These are phyloP conservation scores for Adrianichthys oophorus DNA, from an alignment of 2,797 vertebrate species.

Conservation along the genomic window DNA sequence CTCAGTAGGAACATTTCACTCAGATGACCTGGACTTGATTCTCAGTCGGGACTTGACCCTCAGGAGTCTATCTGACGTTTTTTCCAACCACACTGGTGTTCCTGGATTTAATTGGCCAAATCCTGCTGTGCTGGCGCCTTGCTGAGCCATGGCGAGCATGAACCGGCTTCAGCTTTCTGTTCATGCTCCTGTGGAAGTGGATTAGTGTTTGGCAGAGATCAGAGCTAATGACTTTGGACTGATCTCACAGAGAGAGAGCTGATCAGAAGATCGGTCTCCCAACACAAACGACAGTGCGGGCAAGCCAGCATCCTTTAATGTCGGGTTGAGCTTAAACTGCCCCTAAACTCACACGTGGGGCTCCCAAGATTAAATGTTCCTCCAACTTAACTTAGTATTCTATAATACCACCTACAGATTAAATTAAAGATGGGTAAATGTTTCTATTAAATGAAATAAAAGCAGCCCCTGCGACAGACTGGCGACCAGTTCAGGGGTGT, in stretches of 20 bases:
- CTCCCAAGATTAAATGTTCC: not conserved
- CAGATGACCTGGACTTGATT: not conserved
- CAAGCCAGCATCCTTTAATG: constrained; percentile 16
- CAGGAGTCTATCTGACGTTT: not conserved
- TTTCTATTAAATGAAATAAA: not conserved
- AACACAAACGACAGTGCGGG: constrained; percentile 24
- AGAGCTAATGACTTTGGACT: constrained; percentile 37
- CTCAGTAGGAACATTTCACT: not conserved
- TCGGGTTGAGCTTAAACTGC: constrained; percentile 1
- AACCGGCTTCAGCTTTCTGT: constrained; percentile 5
- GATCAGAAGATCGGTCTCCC: constrained; percentile 39
- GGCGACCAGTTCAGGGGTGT: no score
- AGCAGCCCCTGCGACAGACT: no score
- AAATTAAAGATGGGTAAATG: not conserved
- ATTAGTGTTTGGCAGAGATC: constrained; percentile 26
- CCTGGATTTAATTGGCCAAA: constrained; percentile 33
- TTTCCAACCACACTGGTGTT: constrained; percentile 12
- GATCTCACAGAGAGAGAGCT: constrained; percentile 26
- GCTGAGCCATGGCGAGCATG: not conserved
- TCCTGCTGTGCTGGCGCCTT: not conserved
- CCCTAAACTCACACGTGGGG: constrained; percentile 1
- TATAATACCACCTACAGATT: not conserved
- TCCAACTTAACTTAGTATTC: not conserved
- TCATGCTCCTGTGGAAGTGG: constrained; percentile 9
- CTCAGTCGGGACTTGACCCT: constrained; percentile 1